These are phyloP conservation scores for Rhagium mordax DNA, from an alignment of 2,888 invertebrate genomes.

Conservation along the genomic window DNA sequence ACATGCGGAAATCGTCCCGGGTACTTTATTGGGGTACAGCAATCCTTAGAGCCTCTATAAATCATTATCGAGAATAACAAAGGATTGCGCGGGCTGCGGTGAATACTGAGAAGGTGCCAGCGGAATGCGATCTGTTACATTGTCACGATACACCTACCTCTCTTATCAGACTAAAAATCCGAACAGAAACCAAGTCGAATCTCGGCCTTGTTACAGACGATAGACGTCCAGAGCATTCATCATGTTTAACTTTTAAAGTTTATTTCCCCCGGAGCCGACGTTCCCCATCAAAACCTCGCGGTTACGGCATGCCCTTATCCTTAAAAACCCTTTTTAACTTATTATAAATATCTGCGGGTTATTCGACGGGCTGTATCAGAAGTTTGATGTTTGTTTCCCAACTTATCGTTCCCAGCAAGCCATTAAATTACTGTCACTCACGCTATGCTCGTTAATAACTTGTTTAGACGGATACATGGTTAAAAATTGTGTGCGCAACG, in stretches of 20 bases:
- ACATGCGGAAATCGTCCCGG: not conserved
- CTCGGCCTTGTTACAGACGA: not conserved
- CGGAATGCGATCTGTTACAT: not conserved
- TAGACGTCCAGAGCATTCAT: not conserved
- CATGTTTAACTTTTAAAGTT: not conserved
- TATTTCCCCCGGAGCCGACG: not conserved
- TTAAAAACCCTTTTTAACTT: not conserved
- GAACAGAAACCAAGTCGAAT: not conserved
- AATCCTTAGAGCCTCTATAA: not conserved
- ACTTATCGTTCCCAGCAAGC: not conserved
- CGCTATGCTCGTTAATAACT: not conserved
- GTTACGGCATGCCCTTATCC: not conserved
- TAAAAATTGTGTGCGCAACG: no score
- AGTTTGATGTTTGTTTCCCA: not conserved
- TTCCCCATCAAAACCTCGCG: not conserved
- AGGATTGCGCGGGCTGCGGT: not conserved
- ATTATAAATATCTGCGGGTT: not conserved
- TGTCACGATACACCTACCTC: not conserved
- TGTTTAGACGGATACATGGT: not conserved
- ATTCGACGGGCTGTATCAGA: not conserved
- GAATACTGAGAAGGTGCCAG: not conserved
- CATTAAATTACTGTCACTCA: not conserved
- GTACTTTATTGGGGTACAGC: not conserved
- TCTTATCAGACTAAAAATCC: not conserved
- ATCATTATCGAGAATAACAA: not conserved